Evolutionary conservation across 2,888 invertebrate genomes (phyloP).

Genomic region (Macrosoma leucophasiata): DNA sequence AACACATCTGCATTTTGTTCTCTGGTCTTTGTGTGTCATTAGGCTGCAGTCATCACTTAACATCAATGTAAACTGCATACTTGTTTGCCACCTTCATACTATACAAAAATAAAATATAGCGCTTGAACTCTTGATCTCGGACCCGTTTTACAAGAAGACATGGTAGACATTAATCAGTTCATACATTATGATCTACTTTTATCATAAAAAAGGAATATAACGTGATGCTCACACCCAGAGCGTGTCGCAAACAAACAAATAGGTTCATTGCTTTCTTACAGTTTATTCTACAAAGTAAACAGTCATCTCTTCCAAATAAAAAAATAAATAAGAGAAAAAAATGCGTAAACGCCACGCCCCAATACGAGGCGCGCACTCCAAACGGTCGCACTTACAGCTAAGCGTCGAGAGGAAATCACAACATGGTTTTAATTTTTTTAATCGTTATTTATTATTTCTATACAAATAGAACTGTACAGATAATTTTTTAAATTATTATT

Average conservation of each 20-base stretch:
- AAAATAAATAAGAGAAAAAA: conserved; percentile 49
- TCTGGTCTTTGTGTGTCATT: too few relatives aligned
- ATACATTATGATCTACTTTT: too few relatives aligned
- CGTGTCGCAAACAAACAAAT: conserved; percentile 49
- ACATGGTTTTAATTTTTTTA: conserved; percentile 68
- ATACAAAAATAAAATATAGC: too few relatives aligned
- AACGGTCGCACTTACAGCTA: conserved; percentile 50
- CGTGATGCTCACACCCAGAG: too few relatives aligned
- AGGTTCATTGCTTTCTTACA: conserved; percentile 58
- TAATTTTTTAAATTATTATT: conserved; percentile 74
- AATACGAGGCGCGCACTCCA: conserved; percentile 35
- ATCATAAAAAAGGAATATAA: too few relatives aligned
- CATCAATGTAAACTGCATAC: too few relatives aligned
- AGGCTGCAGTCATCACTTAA: too few relatives aligned
- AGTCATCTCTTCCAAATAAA: conserved; percentile 63
- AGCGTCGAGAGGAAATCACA: conserved; percentile 68
- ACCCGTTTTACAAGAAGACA: too few relatives aligned
- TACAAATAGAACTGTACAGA: conserved; percentile 79
- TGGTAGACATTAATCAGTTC: too few relatives aligned
- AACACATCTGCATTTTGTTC: too few relatives aligned
- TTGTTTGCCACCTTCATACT: too few relatives aligned
- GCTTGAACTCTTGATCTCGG: too few relatives aligned
- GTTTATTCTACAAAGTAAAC: conserved; percentile 73
- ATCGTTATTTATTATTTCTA: conserved; percentile 77
- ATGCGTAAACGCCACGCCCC: conserved; percentile 46